A percentile compares a stretch with the other conserved stretches of the same genome.
phyloP scores from a whole-genome alignment of 2,888 invertebrate species.

The Ligdia adustata region DNA sequence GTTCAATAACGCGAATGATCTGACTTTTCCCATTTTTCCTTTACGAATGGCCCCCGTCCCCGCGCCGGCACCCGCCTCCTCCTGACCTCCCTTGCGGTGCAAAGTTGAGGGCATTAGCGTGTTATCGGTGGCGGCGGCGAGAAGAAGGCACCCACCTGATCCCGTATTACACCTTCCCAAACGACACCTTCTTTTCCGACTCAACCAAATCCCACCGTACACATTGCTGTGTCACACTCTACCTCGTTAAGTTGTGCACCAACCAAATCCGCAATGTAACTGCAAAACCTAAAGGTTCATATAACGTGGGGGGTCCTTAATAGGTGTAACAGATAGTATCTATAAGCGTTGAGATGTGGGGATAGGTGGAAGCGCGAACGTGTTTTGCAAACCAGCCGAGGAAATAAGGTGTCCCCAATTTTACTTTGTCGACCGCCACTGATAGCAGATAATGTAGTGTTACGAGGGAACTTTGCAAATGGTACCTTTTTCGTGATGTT shows the following conservation, averaged over 20 bases:
- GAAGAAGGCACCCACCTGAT: conserved; percentile 82
- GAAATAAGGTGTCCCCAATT: conserved; percentile 81
- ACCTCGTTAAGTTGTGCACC: background rate
- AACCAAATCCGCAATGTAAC: conserved; percentile 51
- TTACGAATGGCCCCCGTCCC: conserved; percentile 57
- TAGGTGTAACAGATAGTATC: conserved; percentile 80
- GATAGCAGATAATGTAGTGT: conserved; percentile 75
- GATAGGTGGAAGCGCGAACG: conserved; percentile 82
- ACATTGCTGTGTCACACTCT: conserved; percentile 45
- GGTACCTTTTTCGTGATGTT: conserved; percentile 57
- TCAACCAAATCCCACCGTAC: conserved; percentile 22
- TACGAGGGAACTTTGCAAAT: conserved; percentile 66
- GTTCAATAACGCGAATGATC: conserved; percentile 81
- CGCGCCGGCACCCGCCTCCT: conserved; percentile 40
- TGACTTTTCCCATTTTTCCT: conserved; percentile 81
- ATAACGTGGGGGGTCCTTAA: conserved; percentile 46
- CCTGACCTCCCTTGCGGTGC: conserved; percentile 73
- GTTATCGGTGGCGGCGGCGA: conserved; percentile 80
- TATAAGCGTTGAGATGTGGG: conserved; percentile 83
- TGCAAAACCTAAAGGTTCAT: conserved; percentile 20
- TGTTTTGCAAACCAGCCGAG: conserved; percentile 81
- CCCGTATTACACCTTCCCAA: conserved; percentile 50
- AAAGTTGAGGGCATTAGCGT: conserved; percentile 84
- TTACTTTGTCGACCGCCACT: conserved; percentile 77
- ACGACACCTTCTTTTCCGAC: conserved; percentile 48